These are phyloP conservation scores for Gracilinanus agilis DNA, from an alignment of 2,113 vertebrate genomes.

Conservation along the genomic window DNA sequence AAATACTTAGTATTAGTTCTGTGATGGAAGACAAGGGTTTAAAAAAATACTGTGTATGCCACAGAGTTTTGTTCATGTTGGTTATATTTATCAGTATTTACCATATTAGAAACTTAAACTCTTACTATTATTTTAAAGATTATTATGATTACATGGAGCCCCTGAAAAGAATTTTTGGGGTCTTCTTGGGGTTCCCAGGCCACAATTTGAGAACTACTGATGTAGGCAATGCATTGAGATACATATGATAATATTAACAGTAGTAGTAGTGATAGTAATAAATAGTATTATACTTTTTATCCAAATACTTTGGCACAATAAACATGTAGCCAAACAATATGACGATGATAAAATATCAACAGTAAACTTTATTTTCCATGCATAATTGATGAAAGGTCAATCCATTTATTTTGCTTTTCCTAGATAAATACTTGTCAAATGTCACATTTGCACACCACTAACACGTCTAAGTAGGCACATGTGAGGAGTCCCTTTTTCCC, in stretches of 20 bases:
- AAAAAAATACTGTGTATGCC: no score
- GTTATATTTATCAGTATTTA: not conserved
- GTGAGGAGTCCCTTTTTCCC: not conserved
- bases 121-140: not conserved
- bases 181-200: not conserved
- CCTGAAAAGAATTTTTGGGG: not conserved
- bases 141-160: not conserved
- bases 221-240: not conserved
- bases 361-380: constrained; percentile 35
- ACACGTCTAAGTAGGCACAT: constrained; percentile 55
- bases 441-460: constrained; percentile 76
- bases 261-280: no score
- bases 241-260: no score
- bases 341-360: constrained; percentile 66
- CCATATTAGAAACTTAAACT: not conserved
- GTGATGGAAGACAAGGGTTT: no score
- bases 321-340: not conserved
- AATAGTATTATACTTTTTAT: not conserved
- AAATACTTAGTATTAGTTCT: no score
- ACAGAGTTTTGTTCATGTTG: not conserved
- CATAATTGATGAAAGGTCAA: constrained; percentile 71
- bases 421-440: constrained; percentile 70
- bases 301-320: not conserved
- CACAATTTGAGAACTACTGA: not conserved
- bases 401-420: constrained; percentile 62